Percentiles rank a stretch among this genome's conserved stretches.
Conservation (phyloP, 2,888 invertebrate species). For the Lordiphosa andalusiaca region DNA sequence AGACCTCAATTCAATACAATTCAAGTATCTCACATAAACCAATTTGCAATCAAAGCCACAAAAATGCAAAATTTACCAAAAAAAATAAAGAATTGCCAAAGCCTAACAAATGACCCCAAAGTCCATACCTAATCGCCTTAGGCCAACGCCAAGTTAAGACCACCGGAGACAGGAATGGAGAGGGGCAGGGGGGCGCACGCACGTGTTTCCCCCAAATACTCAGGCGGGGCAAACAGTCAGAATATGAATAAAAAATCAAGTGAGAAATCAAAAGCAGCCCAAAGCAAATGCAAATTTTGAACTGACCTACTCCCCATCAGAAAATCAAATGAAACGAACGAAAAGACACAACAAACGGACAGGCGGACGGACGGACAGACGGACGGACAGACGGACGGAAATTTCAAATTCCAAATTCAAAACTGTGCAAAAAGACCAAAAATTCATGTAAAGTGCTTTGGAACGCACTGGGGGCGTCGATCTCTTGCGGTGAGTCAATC, state of each 20-base stretch:
- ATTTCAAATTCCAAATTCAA: conserved; percentile 31
- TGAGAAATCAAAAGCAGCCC: conserved; percentile 58
- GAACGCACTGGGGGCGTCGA: conserved; percentile 55
- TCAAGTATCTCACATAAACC: conserved; percentile 1
- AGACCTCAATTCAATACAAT: conserved; percentile 1
- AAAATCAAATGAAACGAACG: conserved; percentile 61
- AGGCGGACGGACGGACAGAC: conserved; percentile 8
- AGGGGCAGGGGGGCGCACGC: conserved; percentile 3
- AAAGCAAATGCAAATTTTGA: conserved; percentile 75
- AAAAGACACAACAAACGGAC: conserved; percentile 42
- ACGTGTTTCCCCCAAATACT: conserved; percentile 33
- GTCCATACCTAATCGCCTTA: conserved; percentile 52
- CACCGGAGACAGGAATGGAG: neutral
- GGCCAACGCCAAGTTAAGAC: conserved; percentile 11
- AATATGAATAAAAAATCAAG: conserved; percentile 69
- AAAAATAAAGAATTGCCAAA: conserved; percentile 13
- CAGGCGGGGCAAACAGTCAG: conserved; percentile 47
- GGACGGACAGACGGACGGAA: conserved; percentile 9
- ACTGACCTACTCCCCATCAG: conserved; percentile 75
- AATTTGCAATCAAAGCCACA: conserved; percentile 7
- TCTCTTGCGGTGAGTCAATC: conserved; percentile 42
- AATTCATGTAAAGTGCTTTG: conserved; percentile 62
- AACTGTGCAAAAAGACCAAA: conserved; percentile 23
- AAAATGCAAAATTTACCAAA: conserved; percentile 1
- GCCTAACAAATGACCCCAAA: conserved; percentile 42